Conservation (phyloP, 2,888 invertebrate species). For the Drosophila paranaensis region DNA sequence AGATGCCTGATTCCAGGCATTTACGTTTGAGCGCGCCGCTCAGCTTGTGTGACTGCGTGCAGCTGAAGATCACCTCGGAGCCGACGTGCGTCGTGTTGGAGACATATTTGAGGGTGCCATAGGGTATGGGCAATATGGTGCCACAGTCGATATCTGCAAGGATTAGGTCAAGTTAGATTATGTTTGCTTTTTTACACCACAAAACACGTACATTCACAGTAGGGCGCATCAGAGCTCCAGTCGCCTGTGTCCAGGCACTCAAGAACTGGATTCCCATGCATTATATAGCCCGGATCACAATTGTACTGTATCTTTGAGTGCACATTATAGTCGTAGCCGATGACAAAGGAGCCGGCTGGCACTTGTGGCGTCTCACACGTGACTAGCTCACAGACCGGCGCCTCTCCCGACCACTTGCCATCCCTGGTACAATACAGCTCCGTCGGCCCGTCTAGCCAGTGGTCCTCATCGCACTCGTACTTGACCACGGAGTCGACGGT, state of each 20-base stretch:
- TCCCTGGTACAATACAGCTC: constrained; percentile 91
- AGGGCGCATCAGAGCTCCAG: constrained; percentile 93
- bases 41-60: constrained; percentile 91
- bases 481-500: constrained; percentile 92
- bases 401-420: constrained; percentile 94
- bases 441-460: constrained; percentile 91
- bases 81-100: constrained; percentile 92
- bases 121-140: constrained; percentile 91
- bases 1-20: constrained; percentile 91
- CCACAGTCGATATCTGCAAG: constrained; percentile 94
- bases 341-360: constrained; percentile 93
- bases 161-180: background rate
- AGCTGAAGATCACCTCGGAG: constrained; percentile 92
- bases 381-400: constrained; percentile 94
- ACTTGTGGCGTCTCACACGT: constrained; percentile 94
- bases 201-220: constrained; percentile 90
- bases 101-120: constrained; percentile 91
- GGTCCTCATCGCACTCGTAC: constrained; percentile 92
- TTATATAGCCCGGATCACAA: constrained; percentile 93
- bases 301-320: constrained; percentile 95
- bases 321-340: constrained; percentile 95
- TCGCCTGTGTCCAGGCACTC: constrained; percentile 91
- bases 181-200: no score
- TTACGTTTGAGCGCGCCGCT: constrained; percentile 90
- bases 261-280: constrained; percentile 90